Evolutionary conservation across 2,888 invertebrate species (phyloP).

Genomic region (Trachelus tabidus): DNA sequence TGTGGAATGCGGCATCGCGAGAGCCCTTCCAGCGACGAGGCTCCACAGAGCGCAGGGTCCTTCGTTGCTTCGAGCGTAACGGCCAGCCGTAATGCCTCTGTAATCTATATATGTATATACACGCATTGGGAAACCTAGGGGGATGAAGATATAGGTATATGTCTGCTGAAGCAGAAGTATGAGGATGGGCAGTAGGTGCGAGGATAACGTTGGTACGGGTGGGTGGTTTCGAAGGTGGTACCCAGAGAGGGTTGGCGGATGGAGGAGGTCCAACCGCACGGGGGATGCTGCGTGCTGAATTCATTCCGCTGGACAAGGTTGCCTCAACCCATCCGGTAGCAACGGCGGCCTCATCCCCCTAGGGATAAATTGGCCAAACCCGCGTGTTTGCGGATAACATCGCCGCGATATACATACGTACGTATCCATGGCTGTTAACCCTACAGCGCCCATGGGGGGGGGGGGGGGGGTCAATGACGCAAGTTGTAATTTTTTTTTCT

Average conservation of each 20-base stretch:
- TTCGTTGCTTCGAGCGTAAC: neutral
- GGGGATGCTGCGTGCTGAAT: constrained; percentile 52
- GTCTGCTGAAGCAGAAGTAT: constrained; percentile 1
- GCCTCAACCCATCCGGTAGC: constrained; percentile 23
- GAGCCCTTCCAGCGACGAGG: neutral
- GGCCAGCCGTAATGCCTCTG: neutral
- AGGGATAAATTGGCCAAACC: constrained; percentile 64
- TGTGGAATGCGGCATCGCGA: neutral
- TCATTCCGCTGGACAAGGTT: constrained; percentile 62
- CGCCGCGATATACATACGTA: constrained; percentile 49
- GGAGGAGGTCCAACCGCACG: constrained; percentile 41
- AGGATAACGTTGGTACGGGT: neutral
- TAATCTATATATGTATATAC: neutral
- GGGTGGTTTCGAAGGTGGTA: neutral
- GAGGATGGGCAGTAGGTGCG: neutral
- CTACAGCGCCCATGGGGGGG: too few species aligned
- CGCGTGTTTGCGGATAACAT: constrained; percentile 64
- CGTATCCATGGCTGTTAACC: constrained; percentile 25
- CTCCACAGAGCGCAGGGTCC: neutral
- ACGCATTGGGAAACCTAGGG: neutral
- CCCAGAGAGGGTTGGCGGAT: constrained; percentile 23
- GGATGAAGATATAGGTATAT: constrained; percentile 15
- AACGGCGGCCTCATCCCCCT: constrained; percentile 55
- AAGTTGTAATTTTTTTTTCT: too few species aligned
- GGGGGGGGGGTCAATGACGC: too few species aligned